Conservation (phyloP, 2,888 invertebrate species). For the Hypercompe scribonia region DNA sequence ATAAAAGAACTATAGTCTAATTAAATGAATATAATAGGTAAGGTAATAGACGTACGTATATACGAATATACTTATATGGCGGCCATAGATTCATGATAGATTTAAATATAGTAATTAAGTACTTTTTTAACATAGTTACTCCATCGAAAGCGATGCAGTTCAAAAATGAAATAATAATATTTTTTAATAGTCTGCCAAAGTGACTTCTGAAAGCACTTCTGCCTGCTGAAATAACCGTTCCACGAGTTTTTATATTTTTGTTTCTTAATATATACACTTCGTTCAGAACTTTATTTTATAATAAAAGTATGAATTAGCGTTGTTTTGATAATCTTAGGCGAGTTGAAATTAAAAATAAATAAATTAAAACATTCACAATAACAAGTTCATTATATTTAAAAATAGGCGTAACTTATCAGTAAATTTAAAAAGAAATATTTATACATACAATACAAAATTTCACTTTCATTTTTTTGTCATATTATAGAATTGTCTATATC, state of each 20-base stretch:
- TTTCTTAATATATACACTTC: too few relatives aligned
- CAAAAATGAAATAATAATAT: background rate
- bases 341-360: background rate
- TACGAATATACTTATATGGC: background rate
- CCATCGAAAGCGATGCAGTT: background rate
- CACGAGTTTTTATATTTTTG: too few relatives aligned
- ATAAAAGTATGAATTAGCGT: background rate
- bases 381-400: conserved; percentile 39
- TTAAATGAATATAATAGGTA: background rate
- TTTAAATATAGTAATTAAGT: background rate
- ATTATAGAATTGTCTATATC: background rate
- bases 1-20: background rate
- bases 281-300: background rate
- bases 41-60: background rate
- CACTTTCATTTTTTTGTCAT: background rate
- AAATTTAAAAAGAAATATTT: conserved; percentile 22
- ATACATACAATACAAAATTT: background rate
- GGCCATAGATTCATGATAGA: background rate
- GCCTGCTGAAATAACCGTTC: too few relatives aligned
- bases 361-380: conserved; percentile 49
- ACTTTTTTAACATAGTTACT: background rate
- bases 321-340: background rate
- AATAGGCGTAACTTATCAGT: conserved; percentile 30
- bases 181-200: too few relatives aligned
- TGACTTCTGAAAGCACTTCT: too few relatives aligned